Percentiles rank a stretch among this genome's conserved stretches.
Conservation (phyloP, 2,113 vertebrate species). For the Alethe castanea region DNA sequence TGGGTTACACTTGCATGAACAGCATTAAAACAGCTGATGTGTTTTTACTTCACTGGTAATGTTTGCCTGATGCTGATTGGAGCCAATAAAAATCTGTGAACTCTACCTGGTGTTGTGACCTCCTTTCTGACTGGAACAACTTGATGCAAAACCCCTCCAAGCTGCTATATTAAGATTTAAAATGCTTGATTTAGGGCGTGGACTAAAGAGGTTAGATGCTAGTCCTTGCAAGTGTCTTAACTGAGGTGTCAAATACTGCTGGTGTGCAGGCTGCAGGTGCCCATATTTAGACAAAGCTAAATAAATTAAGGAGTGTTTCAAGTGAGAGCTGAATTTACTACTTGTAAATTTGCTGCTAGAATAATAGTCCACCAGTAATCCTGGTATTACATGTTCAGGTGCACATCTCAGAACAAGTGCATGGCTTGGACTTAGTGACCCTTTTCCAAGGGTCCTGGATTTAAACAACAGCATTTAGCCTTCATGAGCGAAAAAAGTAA, state of each 20-base stretch:
- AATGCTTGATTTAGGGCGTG: background rate
- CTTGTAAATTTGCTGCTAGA: background rate
- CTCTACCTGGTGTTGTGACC: background rate
- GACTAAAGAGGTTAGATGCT: background rate
- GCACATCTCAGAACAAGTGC: background rate
- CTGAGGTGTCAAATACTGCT: background rate
- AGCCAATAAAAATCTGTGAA: constrained; percentile 32
- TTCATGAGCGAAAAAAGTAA: background rate
- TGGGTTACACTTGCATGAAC: background rate
- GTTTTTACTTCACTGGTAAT: background rate
- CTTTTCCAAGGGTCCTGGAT: background rate
- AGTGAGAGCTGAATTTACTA: background rate
- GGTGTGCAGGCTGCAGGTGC: background rate
- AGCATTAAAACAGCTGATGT: background rate
- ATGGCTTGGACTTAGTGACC: background rate
- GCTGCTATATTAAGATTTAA: background rate
- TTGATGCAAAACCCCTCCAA: background rate
- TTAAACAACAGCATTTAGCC: background rate
- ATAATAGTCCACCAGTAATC: background rate
- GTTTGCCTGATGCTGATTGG: background rate
- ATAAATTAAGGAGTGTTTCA: background rate
- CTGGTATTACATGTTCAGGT: rapidly evolving
- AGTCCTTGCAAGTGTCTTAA: background rate
- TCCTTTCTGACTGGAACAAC: background rate
- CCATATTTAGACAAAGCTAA: background rate